Percentiles rank a stretch among this genome's conserved stretches.
phyloP scores from a whole-genome alignment of 2,888 invertebrate species.

The Stenoptilia bipunctidactyla region DNA sequence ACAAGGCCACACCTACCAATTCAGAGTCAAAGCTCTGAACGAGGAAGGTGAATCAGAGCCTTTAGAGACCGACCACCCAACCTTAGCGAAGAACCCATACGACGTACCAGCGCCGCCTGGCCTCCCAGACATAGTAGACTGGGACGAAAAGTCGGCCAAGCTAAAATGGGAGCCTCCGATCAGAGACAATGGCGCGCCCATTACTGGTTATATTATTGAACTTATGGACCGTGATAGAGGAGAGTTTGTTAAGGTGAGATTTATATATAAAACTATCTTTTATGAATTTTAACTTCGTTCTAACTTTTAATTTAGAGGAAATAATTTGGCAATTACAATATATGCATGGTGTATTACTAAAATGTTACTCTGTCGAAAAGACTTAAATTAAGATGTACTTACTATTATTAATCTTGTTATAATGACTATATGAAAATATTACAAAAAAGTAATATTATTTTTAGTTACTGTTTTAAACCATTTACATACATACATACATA shows the following conservation, averaged over 20 bases:
- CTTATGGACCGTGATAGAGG: conserved; percentile 90
- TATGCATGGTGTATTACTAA: too few species aligned
- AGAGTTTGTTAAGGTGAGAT: conserved; percentile 80
- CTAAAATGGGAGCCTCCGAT: conserved; percentile 93
- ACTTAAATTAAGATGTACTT: too few species aligned
- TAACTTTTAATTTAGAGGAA: too few species aligned
- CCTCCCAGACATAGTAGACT: conserved; percentile 91
- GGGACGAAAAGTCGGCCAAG: conserved; percentile 91
- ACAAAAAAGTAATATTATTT: too few species aligned
- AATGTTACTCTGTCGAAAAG: too few species aligned
- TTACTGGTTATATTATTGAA: conserved; percentile 93
- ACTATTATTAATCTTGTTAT: too few species aligned
- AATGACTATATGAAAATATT: too few species aligned
- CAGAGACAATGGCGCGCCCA: conserved; percentile 92
- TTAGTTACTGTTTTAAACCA: too few species aligned
- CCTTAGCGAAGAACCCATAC: conserved; percentile 97
- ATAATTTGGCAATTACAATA: too few species aligned
- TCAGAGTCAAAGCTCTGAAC: conserved; percentile 96
- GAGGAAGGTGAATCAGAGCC: conserved; percentile 98
- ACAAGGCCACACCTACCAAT: conserved; percentile 96
- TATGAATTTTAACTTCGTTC: too few species aligned
- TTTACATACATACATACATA: too few species aligned
- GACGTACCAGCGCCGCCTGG: conserved; percentile 91
- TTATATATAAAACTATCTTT: too few species aligned
- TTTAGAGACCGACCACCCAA: conserved; percentile 87